Evolutionary conservation across 2,113 vertebrate species (phyloP), one percentile per base, ranked within the genome.

Genomic region (Delphinus delphis): DNA sequence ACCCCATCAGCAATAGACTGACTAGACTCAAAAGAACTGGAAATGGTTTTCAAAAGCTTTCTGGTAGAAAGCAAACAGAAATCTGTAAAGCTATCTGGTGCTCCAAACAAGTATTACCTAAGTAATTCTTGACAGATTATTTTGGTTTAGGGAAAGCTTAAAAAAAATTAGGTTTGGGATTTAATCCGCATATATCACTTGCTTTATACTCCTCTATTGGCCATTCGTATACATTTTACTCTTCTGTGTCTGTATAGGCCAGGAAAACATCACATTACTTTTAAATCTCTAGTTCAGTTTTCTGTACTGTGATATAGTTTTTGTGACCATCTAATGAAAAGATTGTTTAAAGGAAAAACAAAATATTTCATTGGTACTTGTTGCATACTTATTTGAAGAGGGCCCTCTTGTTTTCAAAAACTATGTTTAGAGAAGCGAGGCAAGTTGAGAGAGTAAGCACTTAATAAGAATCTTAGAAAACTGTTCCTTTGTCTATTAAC

Each of bases 391-490:
- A 77, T 95, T 95, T 96, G 20, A 26, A n/a, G 26, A 82, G 8
- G 20, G 14, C 25, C 53, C 26, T 85, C 21, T 80, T 74, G 3
- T 90, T 93, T 90, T 82, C 33, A 82, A 79, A 85, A 94, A 53
- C 33, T 76, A 3, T 28, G 12, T 87, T 95, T n/a, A 83, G 21
- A 58, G 31, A 86, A 97, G 11, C 28, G 81, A 88, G 71, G 25
- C n/a, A 74, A 93, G 60, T 92, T 97, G 87, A 92, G 33, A 85
- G 74, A 90, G n/a, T 26, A 89, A 81, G 18, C 26, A n/a, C 11
- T 73, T 65, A 55, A 53, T 65, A 88, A 89, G 77, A 93, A 85
- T 92, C 93, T 96, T 88, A 81, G 68, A 82, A 95, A 97, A 67
- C 21, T 65, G 15, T 67, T 76, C 23, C 21, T 63, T 95, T 94